Evolutionary conservation across 2,113 vertebrate species (phyloP), one percentile per base, ranked within the genome.

Genomic region (Erinaceus europaeus): DNA sequence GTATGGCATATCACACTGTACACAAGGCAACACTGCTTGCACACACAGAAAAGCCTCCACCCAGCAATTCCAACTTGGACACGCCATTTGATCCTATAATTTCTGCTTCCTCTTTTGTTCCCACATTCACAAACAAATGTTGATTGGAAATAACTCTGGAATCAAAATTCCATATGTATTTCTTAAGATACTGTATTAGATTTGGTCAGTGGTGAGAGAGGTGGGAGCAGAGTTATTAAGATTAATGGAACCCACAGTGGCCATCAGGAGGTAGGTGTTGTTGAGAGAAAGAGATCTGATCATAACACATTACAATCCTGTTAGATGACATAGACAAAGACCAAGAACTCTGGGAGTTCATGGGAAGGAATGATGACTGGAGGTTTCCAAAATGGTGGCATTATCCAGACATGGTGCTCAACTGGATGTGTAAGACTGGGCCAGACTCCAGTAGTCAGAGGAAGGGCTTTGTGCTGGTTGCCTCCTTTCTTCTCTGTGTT

Each of bases 91-190:
- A 34, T 46, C 21, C 42, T 32, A 6, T 25, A 44, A 27, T 73
- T 32, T 36, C 29, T 5, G 21, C 15, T 29, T 71, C 23, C 69
- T 64, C 7, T 52, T 1, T 36, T 42, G 50, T 64, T 59, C 20
- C 27, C 14, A 27, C 27, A 73, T 44, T 50, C n/a, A n/a, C n/a
- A n/a, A n/a, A n/a, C n/a, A n/a, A n/a, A n/a, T n/a, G n/a, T n/a
- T n/a, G n/a, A n/a, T 59, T 80, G 6, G 67, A 55, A 53, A n/a
- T 61, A 55, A 67, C 6, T 9, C 50, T 65, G 40, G 29, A 15
- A 64, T 92, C 21, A 69, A 84, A 77, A 74, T 90, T 80, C 27
- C 27, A 48, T 62, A 67, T 38, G 9, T 61, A 67, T 81, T 65
- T 92, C 40, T 40, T 48, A 48, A 81, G 55, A 72, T 52, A 20